phyloP scores from a whole-genome alignment of 2,888 invertebrate genomes.

The Zele albiditarsus region DNA sequence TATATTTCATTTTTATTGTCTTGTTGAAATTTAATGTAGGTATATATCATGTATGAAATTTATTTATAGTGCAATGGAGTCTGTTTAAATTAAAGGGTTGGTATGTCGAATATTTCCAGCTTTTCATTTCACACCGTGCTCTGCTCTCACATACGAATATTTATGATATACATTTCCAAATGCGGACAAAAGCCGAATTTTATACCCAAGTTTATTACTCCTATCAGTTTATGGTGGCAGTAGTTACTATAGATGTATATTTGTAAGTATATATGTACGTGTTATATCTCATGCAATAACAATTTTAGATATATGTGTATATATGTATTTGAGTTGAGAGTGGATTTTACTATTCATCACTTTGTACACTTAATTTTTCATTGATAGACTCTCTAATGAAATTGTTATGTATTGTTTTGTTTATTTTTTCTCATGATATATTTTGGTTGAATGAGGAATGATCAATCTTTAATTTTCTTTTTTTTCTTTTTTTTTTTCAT shows the following conservation, averaged over 20 bases:
- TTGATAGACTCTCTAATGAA: background rate
- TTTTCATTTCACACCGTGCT: constrained; percentile 14
- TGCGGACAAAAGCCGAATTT: constrained; percentile 16
- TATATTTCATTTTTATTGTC: too few species aligned
- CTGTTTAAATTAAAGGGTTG: too few species aligned
- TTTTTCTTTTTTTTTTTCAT: too few species aligned
- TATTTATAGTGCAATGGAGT: too few species aligned
- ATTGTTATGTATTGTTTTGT: background rate
- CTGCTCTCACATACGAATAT: background rate
- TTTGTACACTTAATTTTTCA: background rate
- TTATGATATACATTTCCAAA: constrained; percentile 14
- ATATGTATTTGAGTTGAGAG: background rate
- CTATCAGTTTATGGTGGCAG: background rate
- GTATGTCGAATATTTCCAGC: constrained; percentile 10
- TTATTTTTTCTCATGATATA: background rate
- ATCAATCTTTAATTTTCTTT: too few species aligned
- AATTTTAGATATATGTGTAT: background rate
- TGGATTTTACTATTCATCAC: background rate
- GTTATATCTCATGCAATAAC: background rate
- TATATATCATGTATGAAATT: too few species aligned
- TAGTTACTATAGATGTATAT: background rate
- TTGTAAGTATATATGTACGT: too few species aligned
- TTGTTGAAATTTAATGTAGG: too few species aligned
- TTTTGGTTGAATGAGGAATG: too few species aligned
- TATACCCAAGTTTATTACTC: constrained; percentile 14